These are phyloP conservation scores for Callyntrura guangdongensis DNA, from an alignment of 2,888 invertebrate genomes.

Conservation along the genomic window DNA sequence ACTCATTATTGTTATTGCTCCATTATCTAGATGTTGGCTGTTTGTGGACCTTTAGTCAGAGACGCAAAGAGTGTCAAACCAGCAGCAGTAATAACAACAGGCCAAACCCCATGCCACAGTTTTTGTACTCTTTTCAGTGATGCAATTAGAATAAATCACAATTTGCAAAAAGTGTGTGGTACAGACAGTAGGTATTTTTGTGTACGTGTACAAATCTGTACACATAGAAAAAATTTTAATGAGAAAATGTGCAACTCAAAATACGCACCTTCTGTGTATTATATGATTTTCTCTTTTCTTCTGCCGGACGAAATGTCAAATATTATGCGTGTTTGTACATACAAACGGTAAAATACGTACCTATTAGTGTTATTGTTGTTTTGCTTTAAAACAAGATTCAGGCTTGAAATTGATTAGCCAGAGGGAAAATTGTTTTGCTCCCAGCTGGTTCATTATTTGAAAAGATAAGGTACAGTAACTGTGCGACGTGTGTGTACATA, in stretches of 20 bases:
- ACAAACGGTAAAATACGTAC: constrained; percentile 14
- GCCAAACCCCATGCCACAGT: constrained; percentile 37
- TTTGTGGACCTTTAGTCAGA: not conserved
- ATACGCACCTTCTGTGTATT: not conserved
- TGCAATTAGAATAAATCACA: constrained; percentile 64
- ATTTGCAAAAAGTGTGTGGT: constrained; percentile 55
- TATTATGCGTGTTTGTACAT: not conserved
- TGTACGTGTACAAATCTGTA: not conserved
- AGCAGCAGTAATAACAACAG: not conserved
- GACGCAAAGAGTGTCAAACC: constrained; percentile 15
- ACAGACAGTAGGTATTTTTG: not conserved
- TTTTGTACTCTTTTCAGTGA: constrained; percentile 14
- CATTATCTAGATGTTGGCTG: not conserved
- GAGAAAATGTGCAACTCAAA: constrained; percentile 2
- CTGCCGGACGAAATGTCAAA: not conserved
- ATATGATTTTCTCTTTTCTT: constrained; percentile 36
- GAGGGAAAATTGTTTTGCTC: constrained; percentile 37
- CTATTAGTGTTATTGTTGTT: not conserved
- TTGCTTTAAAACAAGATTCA: constrained; percentile 27
- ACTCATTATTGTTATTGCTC: constrained; percentile 38
- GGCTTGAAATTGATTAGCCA: constrained; percentile 41
- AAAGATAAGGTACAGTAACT: not conserved
- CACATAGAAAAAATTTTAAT: constrained; percentile 9
- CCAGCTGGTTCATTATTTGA: constrained; percentile 23
- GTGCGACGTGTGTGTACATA: not conserved